Conservation (phyloP, 2,888 invertebrate species). For the Nomada ferruginata region DNA sequence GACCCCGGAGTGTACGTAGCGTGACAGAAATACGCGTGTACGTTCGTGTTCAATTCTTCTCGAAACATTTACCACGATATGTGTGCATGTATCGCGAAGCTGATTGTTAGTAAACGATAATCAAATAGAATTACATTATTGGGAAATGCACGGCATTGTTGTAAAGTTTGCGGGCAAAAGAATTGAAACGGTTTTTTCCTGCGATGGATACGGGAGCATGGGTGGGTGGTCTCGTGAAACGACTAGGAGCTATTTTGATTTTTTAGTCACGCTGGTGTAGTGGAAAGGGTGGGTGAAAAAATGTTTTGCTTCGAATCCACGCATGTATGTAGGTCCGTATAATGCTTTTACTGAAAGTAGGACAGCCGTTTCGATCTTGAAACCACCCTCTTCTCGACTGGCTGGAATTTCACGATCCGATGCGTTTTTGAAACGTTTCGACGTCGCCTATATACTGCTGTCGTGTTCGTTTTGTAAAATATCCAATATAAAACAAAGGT, state of each 20-base stretch:
- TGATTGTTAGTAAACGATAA: slow-evolving; percentile 37
- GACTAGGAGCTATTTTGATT: slow-evolving; percentile 44
- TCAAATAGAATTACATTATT: slow-evolving; percentile 3
- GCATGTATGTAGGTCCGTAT: slow-evolving; percentile 58
- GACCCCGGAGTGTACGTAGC: slow-evolving; percentile 9
- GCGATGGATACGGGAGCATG: background rate
- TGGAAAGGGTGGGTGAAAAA: slow-evolving; percentile 30
- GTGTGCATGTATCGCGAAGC: slow-evolving; percentile 18
- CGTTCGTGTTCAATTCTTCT: slow-evolving; percentile 34
- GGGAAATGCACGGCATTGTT: slow-evolving; percentile 3
- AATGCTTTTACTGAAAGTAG: slow-evolving; percentile 64
- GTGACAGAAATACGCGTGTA: slow-evolving; percentile 17
- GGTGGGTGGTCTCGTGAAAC: slow-evolving; percentile 8
- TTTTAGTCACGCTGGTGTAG: slow-evolving; percentile 14
- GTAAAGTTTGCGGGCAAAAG: background rate
- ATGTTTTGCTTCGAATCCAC: slow-evolving; percentile 61
- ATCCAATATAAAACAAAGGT: slow-evolving; percentile 22
- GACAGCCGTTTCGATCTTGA: slow-evolving; percentile 63
- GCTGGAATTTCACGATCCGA: slow-evolving; percentile 56
- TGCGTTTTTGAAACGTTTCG: slow-evolving; percentile 57
- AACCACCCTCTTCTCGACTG: slow-evolving; percentile 49
- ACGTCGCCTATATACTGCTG: slow-evolving; percentile 14
- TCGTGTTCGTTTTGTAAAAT: slow-evolving; percentile 20
- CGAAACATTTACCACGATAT: slow-evolving; percentile 32
- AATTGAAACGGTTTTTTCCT: slow-evolving; percentile 12